Evolutionary conservation across 35 echinoderm and acorn worm genomes (phyloP).

Genomic region (Stichopus chloronotus): DNA sequence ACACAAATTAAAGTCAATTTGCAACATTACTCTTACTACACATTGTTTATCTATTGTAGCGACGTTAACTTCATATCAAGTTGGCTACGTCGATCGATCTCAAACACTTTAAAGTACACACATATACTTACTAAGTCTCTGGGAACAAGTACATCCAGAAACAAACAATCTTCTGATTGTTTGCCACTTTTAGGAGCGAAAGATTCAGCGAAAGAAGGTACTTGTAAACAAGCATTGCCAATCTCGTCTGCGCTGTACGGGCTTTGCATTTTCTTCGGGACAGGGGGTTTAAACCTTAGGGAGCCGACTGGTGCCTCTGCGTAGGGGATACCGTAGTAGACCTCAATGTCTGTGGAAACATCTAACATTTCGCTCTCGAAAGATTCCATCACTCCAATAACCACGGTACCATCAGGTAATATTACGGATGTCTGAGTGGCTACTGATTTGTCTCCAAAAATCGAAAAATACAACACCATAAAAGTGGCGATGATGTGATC

Average conservation of each 20-base stretch:
- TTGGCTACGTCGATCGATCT: no score
- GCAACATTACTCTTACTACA: no score
- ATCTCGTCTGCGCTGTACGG: not conserved
- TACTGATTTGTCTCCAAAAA: not conserved
- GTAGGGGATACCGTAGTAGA: slow-evolving; percentile 64
- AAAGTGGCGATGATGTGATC: no score
- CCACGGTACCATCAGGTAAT: slow-evolving; percentile 3
- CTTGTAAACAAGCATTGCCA: not conserved
- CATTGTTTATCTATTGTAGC: no score
- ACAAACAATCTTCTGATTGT: slow-evolving; percentile 39
- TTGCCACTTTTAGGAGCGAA: not conserved
- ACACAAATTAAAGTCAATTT: no score
- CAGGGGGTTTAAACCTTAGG: slow-evolving; percentile 58
- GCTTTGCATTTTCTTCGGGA: slow-evolving; percentile 20
- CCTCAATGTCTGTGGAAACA: slow-evolving; percentile 19
- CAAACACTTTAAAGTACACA: no score
- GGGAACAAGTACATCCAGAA: slow-evolving; percentile 36
- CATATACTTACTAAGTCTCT: slow-evolving; percentile 28
- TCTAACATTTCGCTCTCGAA: not conserved
- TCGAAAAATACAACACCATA: not conserved
- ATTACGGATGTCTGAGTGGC: not conserved
- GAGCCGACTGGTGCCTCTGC: slow-evolving; percentile 63
- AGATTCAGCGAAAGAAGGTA: not conserved
- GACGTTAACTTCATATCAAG: no score
- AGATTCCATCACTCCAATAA: not conserved